Evolutionary conservation across 1,140 invertebrate genomes (phyloP).

Genomic region (Neocloeon triangulifer): DNA sequence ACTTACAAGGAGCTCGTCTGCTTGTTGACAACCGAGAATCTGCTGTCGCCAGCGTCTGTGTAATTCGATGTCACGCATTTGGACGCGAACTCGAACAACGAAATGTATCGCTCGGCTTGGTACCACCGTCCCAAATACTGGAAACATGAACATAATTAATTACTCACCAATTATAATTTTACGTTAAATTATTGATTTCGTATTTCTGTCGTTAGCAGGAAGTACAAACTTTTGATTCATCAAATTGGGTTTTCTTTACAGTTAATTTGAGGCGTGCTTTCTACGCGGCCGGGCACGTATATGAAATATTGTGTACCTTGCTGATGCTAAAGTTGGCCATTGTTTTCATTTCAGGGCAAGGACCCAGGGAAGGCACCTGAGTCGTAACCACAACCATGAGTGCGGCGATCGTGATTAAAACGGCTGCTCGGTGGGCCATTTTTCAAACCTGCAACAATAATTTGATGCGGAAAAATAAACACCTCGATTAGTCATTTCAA

Average conservation of each 20-base stretch:
- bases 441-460: too few species aligned
- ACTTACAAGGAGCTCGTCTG: slow-evolving; percentile 37
- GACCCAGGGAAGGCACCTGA: slow-evolving; percentile 36
- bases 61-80: slow-evolving; percentile 53
- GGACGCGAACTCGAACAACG: slow-evolving; percentile 45
- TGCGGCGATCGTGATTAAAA: not conserved
- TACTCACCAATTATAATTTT: too few species aligned
- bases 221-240: not conserved
- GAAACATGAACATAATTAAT: slow-evolving; percentile 15
- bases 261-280: too few species aligned
- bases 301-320: slow-evolving; percentile 20
- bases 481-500: too few species aligned
- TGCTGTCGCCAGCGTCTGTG: slow-evolving; percentile 24
- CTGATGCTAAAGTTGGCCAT: slow-evolving; percentile 29
- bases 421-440: too few species aligned
- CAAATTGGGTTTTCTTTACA: too few species aligned
- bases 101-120: slow-evolving; percentile 52
- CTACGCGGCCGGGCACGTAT: too few species aligned
- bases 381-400: not conserved
- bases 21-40: slow-evolving; percentile 34
- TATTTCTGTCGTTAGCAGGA: not conserved
- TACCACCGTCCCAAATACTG: slow-evolving; percentile 61
- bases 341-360: slow-evolving; percentile 35
- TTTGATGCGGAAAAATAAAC: too few species aligned
- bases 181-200: slow-evolving; percentile 1